Evolutionary conservation across 2,888 invertebrate genomes (phyloP), one percentile per base, ranked within the genome.

Genomic region (Parascotia fuliginaria): DNA sequence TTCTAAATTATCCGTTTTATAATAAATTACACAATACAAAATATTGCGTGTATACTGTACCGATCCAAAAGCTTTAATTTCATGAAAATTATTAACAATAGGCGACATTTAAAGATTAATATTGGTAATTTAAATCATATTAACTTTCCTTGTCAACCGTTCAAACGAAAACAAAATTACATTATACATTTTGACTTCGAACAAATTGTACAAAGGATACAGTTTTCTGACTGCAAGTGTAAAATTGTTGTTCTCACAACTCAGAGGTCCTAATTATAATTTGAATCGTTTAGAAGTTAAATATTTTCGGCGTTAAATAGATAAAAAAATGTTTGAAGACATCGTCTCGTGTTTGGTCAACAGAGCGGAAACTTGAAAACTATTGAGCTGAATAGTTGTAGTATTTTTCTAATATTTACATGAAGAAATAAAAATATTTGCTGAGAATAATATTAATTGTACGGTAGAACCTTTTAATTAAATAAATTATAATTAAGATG

Each of bases 211-310:
- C 34, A 1, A 13, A 24, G 50, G 12, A 38, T 4, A 28, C 9
- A 3, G 4, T 42, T 40, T 46, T 28, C 15, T 4, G 4, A 19
- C 41, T 19, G 64, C 49, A 70, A 47, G 36, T 33, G 11, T 28
- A 57, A 61, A 52, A 52, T 71, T 61, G 75, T 65, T 39, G 51
- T 69, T 72, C 68, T 67, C 65, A 70, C 75, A 73, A 78, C 83
- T 81, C 81, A 85, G 87, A 87, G 73, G 70, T 73, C 81, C 89
- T 89, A 91, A 91, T 91, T 91, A 89, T 89, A 89, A 89, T 89
- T 86, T 87, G 85, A 89, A 90, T 83, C 87, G 89, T 87, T 89
- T 89, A 87, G 73, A 75, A 86, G 85, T 82, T 82, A 87, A 89
- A 90, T 89, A 89, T 89, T 90, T 88, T 90, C 85, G 86, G 83